Conservation (phyloP, 1,140 invertebrate genomes). For the Temnothorax nylanderi region DNA sequence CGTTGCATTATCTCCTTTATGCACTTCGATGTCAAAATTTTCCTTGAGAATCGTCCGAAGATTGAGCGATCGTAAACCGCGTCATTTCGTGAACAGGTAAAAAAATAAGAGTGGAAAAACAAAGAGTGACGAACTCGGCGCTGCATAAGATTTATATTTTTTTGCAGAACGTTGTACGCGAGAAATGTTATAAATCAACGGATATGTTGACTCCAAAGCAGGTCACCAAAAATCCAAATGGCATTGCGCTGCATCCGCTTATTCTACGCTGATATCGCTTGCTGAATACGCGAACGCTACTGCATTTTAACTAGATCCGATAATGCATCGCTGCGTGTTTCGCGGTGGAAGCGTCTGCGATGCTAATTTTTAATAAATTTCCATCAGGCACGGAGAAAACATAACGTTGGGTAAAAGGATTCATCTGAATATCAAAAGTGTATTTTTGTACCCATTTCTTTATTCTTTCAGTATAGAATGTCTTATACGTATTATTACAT, state of each 20-base stretch:
- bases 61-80: not conserved
- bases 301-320: constrained; percentile 31
- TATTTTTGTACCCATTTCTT: not conserved
- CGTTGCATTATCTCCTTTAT: not conserved
- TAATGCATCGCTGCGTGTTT: not conserved
- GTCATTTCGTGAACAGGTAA: not conserved
- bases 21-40: not conserved
- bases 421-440: not conserved
- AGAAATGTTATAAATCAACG: not conserved
- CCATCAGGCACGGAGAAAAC: not conserved
- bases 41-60: not conserved
- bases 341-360: not conserved
- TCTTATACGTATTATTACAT: not conserved
- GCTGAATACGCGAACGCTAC: constrained; percentile 19
- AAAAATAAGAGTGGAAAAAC: constrained; percentile 9
- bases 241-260: not conserved
- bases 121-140: not conserved
- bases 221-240: constrained; percentile 21
- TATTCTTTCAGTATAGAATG: not conserved
- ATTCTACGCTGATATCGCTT: not conserved
- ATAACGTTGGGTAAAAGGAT: not conserved
- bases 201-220: not conserved
- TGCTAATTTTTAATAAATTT: constrained; percentile 24
- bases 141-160: not conserved
- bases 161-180: not conserved